phyloP scores from a whole-genome alignment of 2,113 vertebrate genomes.

The Eurypyga helias region DNA sequence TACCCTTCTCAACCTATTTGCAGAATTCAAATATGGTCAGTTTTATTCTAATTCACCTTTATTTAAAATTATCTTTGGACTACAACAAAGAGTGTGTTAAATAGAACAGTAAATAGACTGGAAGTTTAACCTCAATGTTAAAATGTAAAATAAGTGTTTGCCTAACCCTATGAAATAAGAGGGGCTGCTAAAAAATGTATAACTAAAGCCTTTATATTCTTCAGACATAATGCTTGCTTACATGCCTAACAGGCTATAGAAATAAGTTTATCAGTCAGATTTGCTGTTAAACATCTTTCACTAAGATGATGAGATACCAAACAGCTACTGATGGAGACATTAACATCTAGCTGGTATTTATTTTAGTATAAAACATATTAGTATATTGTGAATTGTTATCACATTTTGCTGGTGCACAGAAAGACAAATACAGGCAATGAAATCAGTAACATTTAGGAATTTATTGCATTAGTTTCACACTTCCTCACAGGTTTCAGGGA shows the following conservation, averaged over 20 bases:
- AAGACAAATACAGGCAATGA: neutral
- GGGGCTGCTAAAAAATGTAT: neutral
- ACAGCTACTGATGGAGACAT: neutral
- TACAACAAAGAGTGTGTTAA: neutral
- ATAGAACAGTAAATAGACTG: neutral
- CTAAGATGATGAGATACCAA: neutral
- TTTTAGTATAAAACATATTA: neutral
- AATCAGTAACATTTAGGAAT: conserved; percentile 3
- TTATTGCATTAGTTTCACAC: conserved; percentile 8
- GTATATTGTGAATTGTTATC: neutral
- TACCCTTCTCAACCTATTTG: neutral
- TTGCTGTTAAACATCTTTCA: neutral
- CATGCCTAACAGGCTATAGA: neutral
- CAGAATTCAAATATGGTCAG: neutral
- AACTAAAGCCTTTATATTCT: neutral
- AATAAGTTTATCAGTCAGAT: neutral
- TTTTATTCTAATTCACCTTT: neutral
- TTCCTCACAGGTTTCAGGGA: conserved; percentile 20
- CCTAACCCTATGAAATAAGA: neutral
- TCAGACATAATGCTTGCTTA: neutral
- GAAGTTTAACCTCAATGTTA: neutral
- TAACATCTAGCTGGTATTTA: neutral
- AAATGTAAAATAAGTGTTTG: neutral
- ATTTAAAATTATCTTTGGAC: neutral
- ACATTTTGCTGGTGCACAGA: neutral